These are phyloP conservation scores for Saxidomus purpurata DNA, from an alignment of 1,140 invertebrate genomes.

Conservation along the genomic window DNA sequence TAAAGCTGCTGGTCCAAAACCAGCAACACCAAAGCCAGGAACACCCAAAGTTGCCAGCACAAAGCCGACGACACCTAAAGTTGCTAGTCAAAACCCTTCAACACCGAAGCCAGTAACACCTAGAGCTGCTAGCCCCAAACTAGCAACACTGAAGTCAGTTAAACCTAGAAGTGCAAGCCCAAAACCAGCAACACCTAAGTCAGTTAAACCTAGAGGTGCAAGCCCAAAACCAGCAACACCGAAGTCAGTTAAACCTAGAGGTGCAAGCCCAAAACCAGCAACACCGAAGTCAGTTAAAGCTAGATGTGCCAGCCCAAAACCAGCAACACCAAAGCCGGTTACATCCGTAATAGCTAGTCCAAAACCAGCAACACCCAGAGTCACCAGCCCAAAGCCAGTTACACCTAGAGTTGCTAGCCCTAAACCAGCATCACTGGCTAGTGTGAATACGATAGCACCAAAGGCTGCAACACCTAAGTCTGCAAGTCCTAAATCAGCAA, in stretches of 20 bases:
- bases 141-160: slow-evolving; percentile 26
- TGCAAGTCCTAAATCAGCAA: slow-evolving; percentile 18
- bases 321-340: slow-evolving; percentile 23
- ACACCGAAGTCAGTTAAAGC: slow-evolving; percentile 9
- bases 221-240: slow-evolving; percentile 33
- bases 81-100: slow-evolving; percentile 16
- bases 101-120: slow-evolving; percentile 33
- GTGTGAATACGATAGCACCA: background rate
- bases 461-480: slow-evolving; percentile 29
- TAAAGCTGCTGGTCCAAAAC: slow-evolving; percentile 18
- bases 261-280: slow-evolving; percentile 33
- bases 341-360: slow-evolving; percentile 29
- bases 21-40: slow-evolving; percentile 33
- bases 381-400: background rate
- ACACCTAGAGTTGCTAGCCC: no score
- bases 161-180: slow-evolving; percentile 43
- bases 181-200: slow-evolving; percentile 22
- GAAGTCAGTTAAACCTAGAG: slow-evolving; percentile 9
- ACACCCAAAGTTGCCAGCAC: slow-evolving; percentile 28
- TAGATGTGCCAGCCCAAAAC: background rate
- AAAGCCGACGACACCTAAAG: slow-evolving; percentile 22
- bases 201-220: slow-evolving; percentile 9
- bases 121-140: slow-evolving; percentile 46
- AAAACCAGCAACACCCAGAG: slow-evolving; percentile 45
- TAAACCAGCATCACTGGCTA: slow-evolving; percentile 33